A percentile compares a stretch with the other conserved stretches of the same genome.
phyloP scores from a whole-genome alignment of 30 jellyfish, hydroid and myxozoan genomes.

The Hydractinia symbiolongicarpus region DNA sequence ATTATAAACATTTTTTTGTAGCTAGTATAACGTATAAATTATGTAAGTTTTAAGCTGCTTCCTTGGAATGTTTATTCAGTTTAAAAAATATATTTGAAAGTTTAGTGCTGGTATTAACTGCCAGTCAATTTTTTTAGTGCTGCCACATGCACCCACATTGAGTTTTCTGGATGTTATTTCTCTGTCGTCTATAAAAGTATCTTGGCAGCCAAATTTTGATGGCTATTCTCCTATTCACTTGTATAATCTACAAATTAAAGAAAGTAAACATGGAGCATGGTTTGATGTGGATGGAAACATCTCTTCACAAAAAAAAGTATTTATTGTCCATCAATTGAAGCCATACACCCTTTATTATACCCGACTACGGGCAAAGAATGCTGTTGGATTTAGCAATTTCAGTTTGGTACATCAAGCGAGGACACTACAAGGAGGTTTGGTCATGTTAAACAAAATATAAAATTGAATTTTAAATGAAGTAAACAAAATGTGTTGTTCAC shows the following conservation, averaged over 20 bases:
- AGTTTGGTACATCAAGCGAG: not conserved
- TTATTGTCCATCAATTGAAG: not conserved
- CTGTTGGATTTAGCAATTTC: not conserved
- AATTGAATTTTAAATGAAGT: no score
- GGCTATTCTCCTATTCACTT: not conserved
- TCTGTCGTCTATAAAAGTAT: not conserved
- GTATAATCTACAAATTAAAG: not conserved
- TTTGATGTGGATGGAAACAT: not conserved
- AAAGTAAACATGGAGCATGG: not conserved
- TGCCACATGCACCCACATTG: not conserved
- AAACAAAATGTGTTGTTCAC: no score
- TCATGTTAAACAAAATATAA: no score
- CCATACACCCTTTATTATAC: not conserved
- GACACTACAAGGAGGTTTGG: slow-evolving; percentile 7
- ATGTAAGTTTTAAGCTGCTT: no score
- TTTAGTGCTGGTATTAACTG: no score
- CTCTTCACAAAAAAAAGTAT: not conserved
- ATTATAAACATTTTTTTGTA: no score
- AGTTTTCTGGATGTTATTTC: not conserved
- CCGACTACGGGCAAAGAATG: slow-evolving; percentile 1
- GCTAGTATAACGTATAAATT: no score
- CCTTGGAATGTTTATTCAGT: no score
- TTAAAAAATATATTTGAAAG: no score
- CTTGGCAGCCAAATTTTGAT: not conserved
- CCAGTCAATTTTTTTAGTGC: not conserved